Evolutionary conservation across 2,797 vertebrate species (phyloP).

Genomic region (Fistularia tabacaria): DNA sequence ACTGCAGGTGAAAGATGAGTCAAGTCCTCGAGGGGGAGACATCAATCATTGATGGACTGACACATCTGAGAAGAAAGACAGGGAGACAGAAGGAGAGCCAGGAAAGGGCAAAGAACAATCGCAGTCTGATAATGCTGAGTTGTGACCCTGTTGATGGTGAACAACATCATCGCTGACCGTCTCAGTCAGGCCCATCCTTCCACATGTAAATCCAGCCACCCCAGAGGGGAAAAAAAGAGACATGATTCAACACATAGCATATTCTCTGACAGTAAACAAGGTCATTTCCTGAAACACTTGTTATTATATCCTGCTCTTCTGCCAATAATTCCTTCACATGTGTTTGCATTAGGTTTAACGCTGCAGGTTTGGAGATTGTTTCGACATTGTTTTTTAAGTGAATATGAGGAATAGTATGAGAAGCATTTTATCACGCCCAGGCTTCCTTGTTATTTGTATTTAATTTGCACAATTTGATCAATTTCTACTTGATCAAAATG

Average conservation of each 20-base stretch:
- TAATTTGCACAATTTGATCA: no score
- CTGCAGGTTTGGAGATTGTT: background rate
- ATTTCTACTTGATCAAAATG: no score
- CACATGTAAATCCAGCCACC: constrained; percentile 18
- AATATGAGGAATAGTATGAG: no score
- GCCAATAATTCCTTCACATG: background rate
- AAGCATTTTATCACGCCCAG: no score
- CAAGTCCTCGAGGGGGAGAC: constrained; percentile 51
- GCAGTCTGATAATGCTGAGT: constrained; percentile 19
- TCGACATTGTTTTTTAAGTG: no score
- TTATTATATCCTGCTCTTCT: constrained; percentile 30
- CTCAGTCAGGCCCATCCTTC: constrained; percentile 27
- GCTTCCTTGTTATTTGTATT: no score
- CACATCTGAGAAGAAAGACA: constrained; percentile 54
- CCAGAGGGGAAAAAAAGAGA: constrained; percentile 36
- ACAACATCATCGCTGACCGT: constrained; percentile 17
- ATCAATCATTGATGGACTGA: constrained; percentile 65
- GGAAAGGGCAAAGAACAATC: constrained; percentile 31
- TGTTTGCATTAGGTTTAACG: background rate
- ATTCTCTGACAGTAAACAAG: constrained; percentile 19
- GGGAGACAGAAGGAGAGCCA: constrained; percentile 38
- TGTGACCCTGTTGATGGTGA: constrained; percentile 28
- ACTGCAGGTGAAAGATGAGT: constrained; percentile 72
- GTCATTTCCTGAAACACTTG: constrained; percentile 23
- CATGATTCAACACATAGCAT: constrained; percentile 52